Percentiles rank a stretch among this genome's conserved stretches.
Conservation (phyloP, 1,140 invertebrate species). For the Batillaria attramentaria region DNA sequence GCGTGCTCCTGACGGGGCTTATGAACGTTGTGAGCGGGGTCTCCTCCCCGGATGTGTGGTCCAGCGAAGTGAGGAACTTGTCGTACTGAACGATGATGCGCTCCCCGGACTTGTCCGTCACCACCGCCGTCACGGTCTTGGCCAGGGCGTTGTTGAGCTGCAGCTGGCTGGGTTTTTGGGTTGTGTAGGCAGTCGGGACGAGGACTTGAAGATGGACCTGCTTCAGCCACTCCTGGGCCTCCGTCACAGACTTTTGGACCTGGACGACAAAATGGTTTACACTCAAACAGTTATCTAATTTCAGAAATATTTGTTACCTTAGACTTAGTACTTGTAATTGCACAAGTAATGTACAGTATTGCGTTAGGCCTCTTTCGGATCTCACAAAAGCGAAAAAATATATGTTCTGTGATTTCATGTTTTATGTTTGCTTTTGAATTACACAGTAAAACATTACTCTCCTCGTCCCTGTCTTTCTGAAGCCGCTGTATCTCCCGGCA, state of each 20-base stretch:
- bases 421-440: too few relatives aligned
- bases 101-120: background rate
- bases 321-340: too few relatives aligned
- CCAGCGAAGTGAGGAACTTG: background rate
- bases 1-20: background rate
- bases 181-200: slow-evolving; percentile 33
- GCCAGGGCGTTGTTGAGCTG: slow-evolving; percentile 12
- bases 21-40: background rate
- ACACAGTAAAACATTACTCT: slow-evolving; percentile 7
- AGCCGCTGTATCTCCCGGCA: too few relatives aligned
- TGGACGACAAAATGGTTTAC: too few relatives aligned
- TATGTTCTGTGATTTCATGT: too few relatives aligned
- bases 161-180: slow-evolving; percentile 26
- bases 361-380: too few relatives aligned
- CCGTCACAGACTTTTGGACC: slow-evolving; percentile 26
- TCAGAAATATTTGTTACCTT: too few relatives aligned
- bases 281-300: too few relatives aligned
- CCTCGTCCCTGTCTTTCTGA: too few relatives aligned
- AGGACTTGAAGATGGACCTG: slow-evolving; percentile 42
- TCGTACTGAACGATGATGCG: slow-evolving; percentile 26
- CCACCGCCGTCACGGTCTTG: background rate
- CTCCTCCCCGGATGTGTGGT: background rate
- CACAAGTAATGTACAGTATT: too few relatives aligned
- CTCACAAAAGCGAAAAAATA: too few relatives aligned
- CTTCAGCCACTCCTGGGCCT: slow-evolving; percentile 41